Percentiles rank a stretch among this genome's conserved stretches.
phyloP scores from a whole-genome alignment of 2,888 invertebrate species.

The Andrena camellia region DNA sequence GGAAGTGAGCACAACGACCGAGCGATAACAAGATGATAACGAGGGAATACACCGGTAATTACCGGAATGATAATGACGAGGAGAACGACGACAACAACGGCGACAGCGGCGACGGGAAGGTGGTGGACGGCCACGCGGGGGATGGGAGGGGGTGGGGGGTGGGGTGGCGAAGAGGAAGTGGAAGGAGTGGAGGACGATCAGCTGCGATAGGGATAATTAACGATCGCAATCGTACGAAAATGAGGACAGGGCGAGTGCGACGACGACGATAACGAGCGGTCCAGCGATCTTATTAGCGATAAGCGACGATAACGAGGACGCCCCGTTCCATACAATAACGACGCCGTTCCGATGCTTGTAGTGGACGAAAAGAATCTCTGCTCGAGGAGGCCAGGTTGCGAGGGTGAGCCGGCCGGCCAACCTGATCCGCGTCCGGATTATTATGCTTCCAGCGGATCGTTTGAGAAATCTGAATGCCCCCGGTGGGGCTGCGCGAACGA shows the following conservation, averaged over 20 bases:
- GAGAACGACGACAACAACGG: constrained; percentile 63
- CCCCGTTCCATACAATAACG: constrained; percentile 79
- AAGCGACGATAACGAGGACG: constrained; percentile 81
- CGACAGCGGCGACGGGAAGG: constrained; percentile 46
- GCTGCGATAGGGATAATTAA: constrained; percentile 83
- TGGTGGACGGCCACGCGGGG: constrained; percentile 26
- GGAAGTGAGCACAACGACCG: constrained; percentile 69
- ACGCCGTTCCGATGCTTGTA: constrained; percentile 72
- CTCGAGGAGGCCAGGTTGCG: constrained; percentile 30
- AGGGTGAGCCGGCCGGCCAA: constrained; percentile 37
- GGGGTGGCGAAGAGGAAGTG: constrained; percentile 28
- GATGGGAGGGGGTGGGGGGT: constrained; percentile 36
- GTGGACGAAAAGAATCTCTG: constrained; percentile 55
- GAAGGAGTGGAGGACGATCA: constrained; percentile 70
- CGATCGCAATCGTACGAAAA: constrained; percentile 83
- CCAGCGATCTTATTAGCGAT: constrained; percentile 84
- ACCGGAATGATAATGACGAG: constrained; percentile 83
- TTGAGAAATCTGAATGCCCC: constrained; percentile 22
- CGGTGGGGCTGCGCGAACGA: background rate
- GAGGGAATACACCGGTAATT: constrained; percentile 82
- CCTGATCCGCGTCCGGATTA: constrained; percentile 24
- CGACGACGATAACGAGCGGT: constrained; percentile 83
- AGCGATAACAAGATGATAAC: constrained; percentile 81
- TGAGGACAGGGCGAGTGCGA: constrained; percentile 80
- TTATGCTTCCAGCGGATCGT: constrained; percentile 38